Evolutionary conservation across 2,113 vertebrate species (phyloP).

Genomic region (Oryzias javanicus): DNA sequence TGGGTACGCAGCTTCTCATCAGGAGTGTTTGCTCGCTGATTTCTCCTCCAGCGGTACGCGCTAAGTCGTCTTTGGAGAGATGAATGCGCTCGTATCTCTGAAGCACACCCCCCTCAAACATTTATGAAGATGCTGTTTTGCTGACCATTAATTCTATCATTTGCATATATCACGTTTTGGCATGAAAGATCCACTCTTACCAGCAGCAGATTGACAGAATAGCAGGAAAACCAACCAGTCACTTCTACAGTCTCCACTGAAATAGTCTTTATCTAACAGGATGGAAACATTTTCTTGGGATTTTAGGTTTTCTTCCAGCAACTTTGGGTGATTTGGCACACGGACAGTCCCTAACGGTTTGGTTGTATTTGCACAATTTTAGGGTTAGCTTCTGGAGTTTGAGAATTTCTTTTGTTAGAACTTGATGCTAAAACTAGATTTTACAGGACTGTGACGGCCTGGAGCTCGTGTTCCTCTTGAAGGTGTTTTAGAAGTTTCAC

Average conservation of each 20-base stretch:
- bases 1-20: slow-evolving; percentile 35
- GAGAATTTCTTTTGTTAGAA: no score
- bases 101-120: slow-evolving; percentile 6
- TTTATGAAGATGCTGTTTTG: slow-evolving; percentile 39
- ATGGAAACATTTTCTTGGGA: no score
- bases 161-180: slow-evolving; percentile 19
- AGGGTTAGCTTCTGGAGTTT: no score
- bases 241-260: background rate
- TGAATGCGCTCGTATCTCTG: slow-evolving; percentile 18
- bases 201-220: background rate
- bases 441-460: no score
- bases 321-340: no score
- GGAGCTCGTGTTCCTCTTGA: no score
- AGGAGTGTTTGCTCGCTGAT: slow-evolving; percentile 42
- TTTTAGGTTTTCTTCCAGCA: no score
- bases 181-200: background rate
- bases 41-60: slow-evolving; percentile 44
- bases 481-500: no score
- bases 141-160: slow-evolving; percentile 14
- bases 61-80: slow-evolving; percentile 40
- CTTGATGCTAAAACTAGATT: no score
- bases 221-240: background rate
- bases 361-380: no score
- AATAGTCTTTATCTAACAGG: no score
- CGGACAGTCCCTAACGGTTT: no score